Conservation (phyloP, 2,797 vertebrate genomes). For the Xerus rutilus region DNA sequence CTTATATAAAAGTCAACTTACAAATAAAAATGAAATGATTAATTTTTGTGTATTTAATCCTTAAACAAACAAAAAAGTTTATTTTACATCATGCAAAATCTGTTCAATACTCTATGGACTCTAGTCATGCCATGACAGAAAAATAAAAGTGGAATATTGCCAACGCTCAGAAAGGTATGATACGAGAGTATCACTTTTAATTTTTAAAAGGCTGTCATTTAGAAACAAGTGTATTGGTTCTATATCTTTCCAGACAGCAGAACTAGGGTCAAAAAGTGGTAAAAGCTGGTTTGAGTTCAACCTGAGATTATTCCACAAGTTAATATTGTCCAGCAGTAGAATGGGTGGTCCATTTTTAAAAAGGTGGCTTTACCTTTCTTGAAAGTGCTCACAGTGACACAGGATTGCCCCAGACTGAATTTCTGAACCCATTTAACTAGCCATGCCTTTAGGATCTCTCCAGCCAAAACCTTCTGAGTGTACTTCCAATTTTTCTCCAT, state of each 20-base stretch:
- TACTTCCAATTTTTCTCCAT: too few relatives aligned
- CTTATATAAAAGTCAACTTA: neutral
- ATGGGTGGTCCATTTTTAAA: neutral
- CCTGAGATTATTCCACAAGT: neutral
- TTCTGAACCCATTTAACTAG: neutral
- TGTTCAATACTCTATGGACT: neutral
- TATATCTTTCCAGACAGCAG: conserved; percentile 3
- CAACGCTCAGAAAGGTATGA: neutral
- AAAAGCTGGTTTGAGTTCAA: conserved; percentile 14
- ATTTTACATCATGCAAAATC: neutral
- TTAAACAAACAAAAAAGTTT: neutral
- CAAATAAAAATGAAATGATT: neutral
- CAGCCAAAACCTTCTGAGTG: neutral
- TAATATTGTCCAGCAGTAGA: neutral
- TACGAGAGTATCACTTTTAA: neutral
- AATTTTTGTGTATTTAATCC: neutral
- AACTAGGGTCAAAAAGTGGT: neutral
- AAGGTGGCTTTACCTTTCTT: neutral
- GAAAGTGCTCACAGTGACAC: neutral
- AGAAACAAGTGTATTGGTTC: neutral
- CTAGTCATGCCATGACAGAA: neutral
- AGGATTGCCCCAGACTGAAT: neutral
- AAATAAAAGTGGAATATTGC: conserved; percentile 2
- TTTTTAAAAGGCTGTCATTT: conserved; percentile 13
- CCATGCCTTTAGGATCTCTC: neutral